Evolutionary conservation across 2,113 vertebrate genomes (phyloP).

Genomic region (Puma concolor): DNA sequence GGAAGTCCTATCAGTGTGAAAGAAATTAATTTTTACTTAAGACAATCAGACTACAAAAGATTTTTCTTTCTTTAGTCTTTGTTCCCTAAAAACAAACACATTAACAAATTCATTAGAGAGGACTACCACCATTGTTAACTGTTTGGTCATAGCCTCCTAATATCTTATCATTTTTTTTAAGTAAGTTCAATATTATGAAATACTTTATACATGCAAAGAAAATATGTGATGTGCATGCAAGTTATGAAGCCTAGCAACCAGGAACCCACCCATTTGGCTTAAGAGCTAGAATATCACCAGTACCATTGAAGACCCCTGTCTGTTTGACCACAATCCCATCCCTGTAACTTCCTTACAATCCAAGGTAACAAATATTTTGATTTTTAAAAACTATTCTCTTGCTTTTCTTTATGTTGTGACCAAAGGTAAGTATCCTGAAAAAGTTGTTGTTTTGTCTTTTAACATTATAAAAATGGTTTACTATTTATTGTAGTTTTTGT

Average conservation of each 20-base stretch:
- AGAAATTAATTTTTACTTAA: conserved; percentile 36
- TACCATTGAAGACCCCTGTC: neutral
- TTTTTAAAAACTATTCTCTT: conserved; percentile 3
- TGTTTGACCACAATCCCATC: neutral
- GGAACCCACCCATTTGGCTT: neutral
- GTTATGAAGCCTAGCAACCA: neutral
- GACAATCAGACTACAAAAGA: neutral
- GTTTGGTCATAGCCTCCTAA: neutral
- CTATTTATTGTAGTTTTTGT: neutral
- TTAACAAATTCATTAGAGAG: neutral
- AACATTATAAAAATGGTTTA: neutral
- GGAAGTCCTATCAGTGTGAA: neutral
- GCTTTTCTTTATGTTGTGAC: conserved; percentile 7
- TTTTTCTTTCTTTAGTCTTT: conserved; percentile 33
- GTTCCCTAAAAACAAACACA: neutral
- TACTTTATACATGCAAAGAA: neutral
- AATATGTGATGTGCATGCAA: neutral
- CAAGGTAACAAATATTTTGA: neutral
- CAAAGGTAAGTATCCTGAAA: neutral
- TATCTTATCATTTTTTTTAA: neutral
- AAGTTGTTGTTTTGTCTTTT: neutral
- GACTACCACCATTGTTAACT: neutral
- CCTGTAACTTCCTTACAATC: neutral
- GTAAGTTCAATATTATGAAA: neutral
- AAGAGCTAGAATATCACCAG: neutral